Evolutionary conservation across 1,140 invertebrate species (phyloP).

Genomic region (Holcopasites calliopsidis): DNA sequence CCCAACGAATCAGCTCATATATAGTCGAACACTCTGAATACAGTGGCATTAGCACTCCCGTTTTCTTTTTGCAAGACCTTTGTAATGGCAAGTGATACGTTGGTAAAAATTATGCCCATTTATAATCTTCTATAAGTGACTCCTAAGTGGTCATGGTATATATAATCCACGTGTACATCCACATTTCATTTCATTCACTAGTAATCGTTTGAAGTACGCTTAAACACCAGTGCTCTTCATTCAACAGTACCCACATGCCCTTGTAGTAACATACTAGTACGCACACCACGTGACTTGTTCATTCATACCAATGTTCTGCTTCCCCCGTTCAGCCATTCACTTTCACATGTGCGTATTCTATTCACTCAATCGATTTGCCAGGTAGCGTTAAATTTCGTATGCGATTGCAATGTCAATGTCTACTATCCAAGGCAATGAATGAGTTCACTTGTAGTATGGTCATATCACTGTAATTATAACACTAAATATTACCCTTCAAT

Average conservation of each 20-base stretch:
- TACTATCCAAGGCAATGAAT: neutral
- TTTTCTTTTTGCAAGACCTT: too few relatives aligned
- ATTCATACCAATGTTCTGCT: conserved; percentile 52
- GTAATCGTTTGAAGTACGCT: neutral
- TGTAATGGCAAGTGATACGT: too few relatives aligned
- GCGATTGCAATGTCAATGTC: conserved; percentile 12
- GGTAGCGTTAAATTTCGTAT: conserved; percentile 39
- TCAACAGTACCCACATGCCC: neutral
- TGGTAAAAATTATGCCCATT: too few relatives aligned
- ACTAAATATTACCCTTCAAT: neutral
- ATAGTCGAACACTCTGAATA: too few relatives aligned
- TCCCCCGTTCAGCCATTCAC: conserved; percentile 14
- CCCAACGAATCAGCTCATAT: too few relatives aligned
- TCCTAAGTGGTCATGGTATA: too few relatives aligned
- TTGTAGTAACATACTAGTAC: conserved; percentile 32
- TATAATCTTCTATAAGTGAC: too few relatives aligned
- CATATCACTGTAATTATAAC: neutral
- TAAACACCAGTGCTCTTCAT: neutral
- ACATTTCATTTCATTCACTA: neutral
- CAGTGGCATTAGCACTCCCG: too few relatives aligned
- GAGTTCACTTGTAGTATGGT: neutral
- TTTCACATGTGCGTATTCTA: conserved; percentile 30
- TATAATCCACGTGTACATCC: neutral
- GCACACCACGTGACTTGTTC: conserved; percentile 63
- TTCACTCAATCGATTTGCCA: conserved; percentile 37